Base-by-base conservation (phyloP, 92 coral and sea anemone species). In the Siderastrea radians region DNA sequence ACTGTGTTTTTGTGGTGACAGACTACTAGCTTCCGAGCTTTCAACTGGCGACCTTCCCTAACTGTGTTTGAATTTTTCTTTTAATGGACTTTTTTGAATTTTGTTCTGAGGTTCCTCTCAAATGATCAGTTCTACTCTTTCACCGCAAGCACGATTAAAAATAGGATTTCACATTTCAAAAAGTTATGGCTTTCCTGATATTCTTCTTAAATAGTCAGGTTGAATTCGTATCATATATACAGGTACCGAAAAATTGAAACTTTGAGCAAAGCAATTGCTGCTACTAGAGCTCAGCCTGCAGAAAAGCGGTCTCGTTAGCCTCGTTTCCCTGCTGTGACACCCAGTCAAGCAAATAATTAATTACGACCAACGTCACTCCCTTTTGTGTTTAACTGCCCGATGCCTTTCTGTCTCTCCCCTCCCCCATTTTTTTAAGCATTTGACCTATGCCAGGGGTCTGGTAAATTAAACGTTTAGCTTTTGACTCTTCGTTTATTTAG, bases 201-300 rank as follows among this genome's bases (percentile, higher is more conserved):
- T 82, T 72, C 7, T 81, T 81, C 76, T 67, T 81, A 81, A 81
- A 81, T 68, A 81, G 76, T 81, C 85, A 81, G 85, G 85, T 50
- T 59, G 2, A 81, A 67, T 81, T 81, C 54, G 71, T 53, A 68
- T 13, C 47, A 14, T 66, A 68, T 69, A 7, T 81, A 67, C 51
- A 67, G 5, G 66, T 7, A 38, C 7, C 15, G 51, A 52, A 63
- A 52, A 68, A 81, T 15, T 19, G 4, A 61, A 61, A 13, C 4
- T 14, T 2, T 74, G 17, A 60, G 49, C 52, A 59, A 59, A 0
- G n/a, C 7, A 67, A 67, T 2, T 67, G 10, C 72, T 26, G 49
- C 11, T 26, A 44, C 7, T 2, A 43, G 17, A 45, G 10, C 48
- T 67, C 13, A 67, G 2, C 72, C 13, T 19, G 49, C 69, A 38